These are phyloP conservation scores for Drosophila falleni DNA, from an alignment of 2,888 invertebrate species.

Conservation along the genomic window DNA sequence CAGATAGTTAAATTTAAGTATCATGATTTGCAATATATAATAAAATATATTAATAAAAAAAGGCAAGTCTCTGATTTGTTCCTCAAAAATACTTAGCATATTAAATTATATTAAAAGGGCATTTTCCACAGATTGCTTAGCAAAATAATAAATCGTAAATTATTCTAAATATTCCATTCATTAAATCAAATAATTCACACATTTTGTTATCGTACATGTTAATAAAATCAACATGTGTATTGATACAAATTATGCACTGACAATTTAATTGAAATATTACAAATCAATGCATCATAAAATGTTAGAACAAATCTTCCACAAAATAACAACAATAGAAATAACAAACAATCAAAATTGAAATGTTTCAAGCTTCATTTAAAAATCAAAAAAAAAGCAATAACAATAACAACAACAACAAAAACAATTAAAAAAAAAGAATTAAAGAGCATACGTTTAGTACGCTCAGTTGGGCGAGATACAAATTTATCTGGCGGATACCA, in stretches of 20 bases:
- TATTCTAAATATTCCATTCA: constrained; percentile 2
- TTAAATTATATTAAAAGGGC: background rate
- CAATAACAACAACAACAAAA: constrained; percentile 15
- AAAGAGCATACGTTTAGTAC: constrained; percentile 28
- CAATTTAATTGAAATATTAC: constrained; percentile 77
- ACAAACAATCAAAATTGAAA: constrained; percentile 62
- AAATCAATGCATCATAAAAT: constrained; percentile 77
- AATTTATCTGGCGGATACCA: constrained; percentile 77
- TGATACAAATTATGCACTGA: constrained; percentile 66
- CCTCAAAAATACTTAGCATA: background rate
- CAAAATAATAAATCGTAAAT: constrained; percentile 12
- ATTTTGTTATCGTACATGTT: constrained; percentile 44
- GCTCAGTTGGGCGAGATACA: constrained; percentile 32
- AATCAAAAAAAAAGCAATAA: constrained; percentile 24
- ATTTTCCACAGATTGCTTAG: background rate
- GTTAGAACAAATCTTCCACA: constrained; percentile 75
- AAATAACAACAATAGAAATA: constrained; percentile 47
- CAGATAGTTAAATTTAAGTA: background rate
- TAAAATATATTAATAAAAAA: too few relatives aligned
- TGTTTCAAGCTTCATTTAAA: constrained; percentile 75
- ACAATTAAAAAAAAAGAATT: constrained; percentile 6
- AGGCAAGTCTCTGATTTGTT: too few relatives aligned
- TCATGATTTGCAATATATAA: background rate
- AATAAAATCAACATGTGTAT: constrained; percentile 41
- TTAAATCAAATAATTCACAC: constrained; percentile 44